phyloP scores from a whole-genome alignment of 1,140 invertebrate species.

The Pogonomyrmex barbatus region DNA sequence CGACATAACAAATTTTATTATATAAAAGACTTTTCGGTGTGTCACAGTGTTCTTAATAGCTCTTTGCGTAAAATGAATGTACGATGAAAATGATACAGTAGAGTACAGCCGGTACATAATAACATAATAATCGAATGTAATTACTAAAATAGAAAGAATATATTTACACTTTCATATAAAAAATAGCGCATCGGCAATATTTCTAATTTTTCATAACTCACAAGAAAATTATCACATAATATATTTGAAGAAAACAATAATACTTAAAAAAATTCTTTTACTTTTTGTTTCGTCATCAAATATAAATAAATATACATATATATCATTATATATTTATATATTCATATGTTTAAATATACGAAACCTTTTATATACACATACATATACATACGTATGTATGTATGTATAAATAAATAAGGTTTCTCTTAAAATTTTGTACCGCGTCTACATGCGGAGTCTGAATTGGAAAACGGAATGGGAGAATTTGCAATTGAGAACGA shows the following conservation, averaged over 20 bases:
- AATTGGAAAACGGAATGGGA: not conserved
- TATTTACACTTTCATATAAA: not conserved
- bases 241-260: not conserved
- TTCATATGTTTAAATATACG: not conserved
- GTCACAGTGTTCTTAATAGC: not conserved
- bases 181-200: not conserved
- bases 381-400: not conserved
- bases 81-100: not conserved
- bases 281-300: not conserved
- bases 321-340: not conserved
- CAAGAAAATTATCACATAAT: slow-evolving; percentile 1
- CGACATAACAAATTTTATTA: slow-evolving; percentile 9
- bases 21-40: not conserved
- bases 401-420: not conserved
- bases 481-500: not conserved
- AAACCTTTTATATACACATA: not conserved
- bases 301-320: slow-evolving; percentile 9
- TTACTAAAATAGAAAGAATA: not conserved
- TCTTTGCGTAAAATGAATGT: not conserved
- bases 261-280: not conserved
- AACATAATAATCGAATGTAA: slow-evolving; percentile 16
- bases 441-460: not conserved
- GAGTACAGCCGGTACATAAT: slow-evolving; percentile 6
- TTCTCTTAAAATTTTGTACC: not conserved
- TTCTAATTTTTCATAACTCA: not conserved